Base-by-base conservation (phyloP, 2,797 vertebrate genomes). In the Tamandua tetradactyla region DNA sequence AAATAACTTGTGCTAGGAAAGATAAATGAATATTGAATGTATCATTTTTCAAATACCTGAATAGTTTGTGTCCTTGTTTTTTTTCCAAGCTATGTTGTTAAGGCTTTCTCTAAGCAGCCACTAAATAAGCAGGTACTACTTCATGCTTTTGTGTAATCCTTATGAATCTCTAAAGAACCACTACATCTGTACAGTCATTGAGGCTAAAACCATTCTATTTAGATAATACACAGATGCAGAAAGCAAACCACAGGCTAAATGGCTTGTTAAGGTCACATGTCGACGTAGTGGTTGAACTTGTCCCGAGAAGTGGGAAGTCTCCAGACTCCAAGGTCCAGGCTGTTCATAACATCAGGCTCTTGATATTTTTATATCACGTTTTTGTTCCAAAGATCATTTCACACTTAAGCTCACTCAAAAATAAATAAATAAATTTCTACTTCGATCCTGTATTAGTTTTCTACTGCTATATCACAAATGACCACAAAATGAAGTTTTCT, bases 1-100 rank as follows among this genome's bases (percentile, higher is more conserved):
- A 95, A 96, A 87, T 87, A 94, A 95, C 66, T 68, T 69, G 32
- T 79, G 27, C 57, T 57, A 59, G 64, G 64, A 86, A 91, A 93
- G 92, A 95, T 61, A 87, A 87, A 85, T 35, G n/a, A 88, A 72
- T 81, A 71, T 7, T 79, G 35, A 89, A 61, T 81, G 57, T 71
- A 55, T 85, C 92, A 81, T 47, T 91, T 87, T 72, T 68, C 87
- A 94, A 95, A 92, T 72, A 69, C 22, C 17, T 44, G n/a, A 79
- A 57, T 47, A 62, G 59, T 52, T 49, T 40, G 25, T 74, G 25
- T 78, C 81, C 52, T 47, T 35, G 15, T 80, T 57, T 59, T 80
- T 37, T 84, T 81, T n/a, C 84, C 30, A 86, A 94, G 30, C 44
- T 71, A 49, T 30, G 37, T 40, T 55, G 59, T 74, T 75, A 93